Base-by-base conservation (phyloP, 2,797 vertebrate genomes). In the Euthynnus affinis region DNA sequence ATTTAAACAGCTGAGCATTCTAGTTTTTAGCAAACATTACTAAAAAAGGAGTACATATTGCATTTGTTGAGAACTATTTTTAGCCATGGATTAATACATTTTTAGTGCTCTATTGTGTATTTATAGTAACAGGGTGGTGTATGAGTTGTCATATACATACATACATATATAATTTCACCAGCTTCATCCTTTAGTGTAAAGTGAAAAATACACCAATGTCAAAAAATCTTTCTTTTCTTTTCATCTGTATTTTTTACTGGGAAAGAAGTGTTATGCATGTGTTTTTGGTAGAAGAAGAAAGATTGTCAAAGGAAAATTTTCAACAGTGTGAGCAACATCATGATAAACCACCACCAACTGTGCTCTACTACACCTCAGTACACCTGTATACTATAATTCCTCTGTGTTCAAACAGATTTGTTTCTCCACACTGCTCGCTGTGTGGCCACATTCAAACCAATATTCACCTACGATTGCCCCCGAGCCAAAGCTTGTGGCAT, bases 401-500 rank as follows among this genome's bases (percentile, higher is more conserved):
- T 51, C 22, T 40, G 20, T 63, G 65, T 63, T 71, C 44, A 55
- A 63, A 71, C 14, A 34, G 20, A 74, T 34, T 14, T n/a, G 15
- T 29, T 46, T 66, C 51, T 48, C 7, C 10, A 37, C 59, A 71
- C 63, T 23, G 5, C 66, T 70, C 67, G n/a, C 55, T 53, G 56
- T 71, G 65, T n/a, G 44, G 32, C 53, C 52, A 75, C 27, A 74
- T 85, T 53, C 59, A 9, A 49, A 73, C 23, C 20, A 13, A 46
- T 32, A 74, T 59, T 81, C 51, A 65, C 76, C 80, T 74, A 20
- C 34, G 51, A 73, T 71, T 71, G 62, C 59, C 20, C 20, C 25
- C 0, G 4, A 58, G 32, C 73, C 69, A 74, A 71, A 79, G 37
- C 73, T 42, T 44, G 17, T 34, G 46, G n/a, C 29, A 65, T 84